A percentile compares a stretch with the other conserved stretches of the same genome.
Conservation (phyloP, 2,113 vertebrate genomes). For the Spea bombifrons region DNA sequence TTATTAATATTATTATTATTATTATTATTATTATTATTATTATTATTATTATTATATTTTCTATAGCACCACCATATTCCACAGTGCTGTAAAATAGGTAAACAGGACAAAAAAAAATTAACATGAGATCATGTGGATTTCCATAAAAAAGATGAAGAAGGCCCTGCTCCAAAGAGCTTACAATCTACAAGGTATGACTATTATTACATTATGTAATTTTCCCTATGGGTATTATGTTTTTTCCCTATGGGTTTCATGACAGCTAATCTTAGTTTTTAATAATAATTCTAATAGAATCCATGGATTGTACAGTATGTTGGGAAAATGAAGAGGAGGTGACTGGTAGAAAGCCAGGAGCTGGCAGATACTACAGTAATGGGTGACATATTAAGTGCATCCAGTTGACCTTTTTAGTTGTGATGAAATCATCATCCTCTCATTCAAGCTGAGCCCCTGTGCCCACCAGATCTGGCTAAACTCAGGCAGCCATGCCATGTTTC, state of each 20-base stretch:
- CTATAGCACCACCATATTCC: too few species aligned
- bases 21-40: too few species aligned
- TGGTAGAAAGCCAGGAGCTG: constrained; percentile 57
- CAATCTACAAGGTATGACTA: too few species aligned
- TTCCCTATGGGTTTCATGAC: background rate
- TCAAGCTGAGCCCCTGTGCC: background rate
- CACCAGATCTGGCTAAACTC: background rate
- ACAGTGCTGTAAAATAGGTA: too few species aligned
- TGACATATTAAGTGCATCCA: constrained; percentile 34
- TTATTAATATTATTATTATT: too few species aligned
- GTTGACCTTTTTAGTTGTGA: constrained; percentile 19
- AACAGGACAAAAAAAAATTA: too few species aligned
- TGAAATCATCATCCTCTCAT: constrained; percentile 36
- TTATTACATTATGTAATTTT: too few species aligned
- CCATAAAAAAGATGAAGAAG: too few species aligned
- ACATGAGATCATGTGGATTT: too few species aligned
- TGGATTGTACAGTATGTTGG: constrained; percentile 63
- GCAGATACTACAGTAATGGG: constrained; percentile 37
- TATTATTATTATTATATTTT: too few species aligned
- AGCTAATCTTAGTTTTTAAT: background rate
- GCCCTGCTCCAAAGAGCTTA: too few species aligned
- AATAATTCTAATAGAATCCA: constrained; percentile 12
- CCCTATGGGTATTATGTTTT: too few species aligned
- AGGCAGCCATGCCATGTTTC: background rate
- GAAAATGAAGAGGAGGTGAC: constrained; percentile 64